Conservation (phyloP, 2,888 invertebrate species). For the Marronus borbonicus region DNA sequence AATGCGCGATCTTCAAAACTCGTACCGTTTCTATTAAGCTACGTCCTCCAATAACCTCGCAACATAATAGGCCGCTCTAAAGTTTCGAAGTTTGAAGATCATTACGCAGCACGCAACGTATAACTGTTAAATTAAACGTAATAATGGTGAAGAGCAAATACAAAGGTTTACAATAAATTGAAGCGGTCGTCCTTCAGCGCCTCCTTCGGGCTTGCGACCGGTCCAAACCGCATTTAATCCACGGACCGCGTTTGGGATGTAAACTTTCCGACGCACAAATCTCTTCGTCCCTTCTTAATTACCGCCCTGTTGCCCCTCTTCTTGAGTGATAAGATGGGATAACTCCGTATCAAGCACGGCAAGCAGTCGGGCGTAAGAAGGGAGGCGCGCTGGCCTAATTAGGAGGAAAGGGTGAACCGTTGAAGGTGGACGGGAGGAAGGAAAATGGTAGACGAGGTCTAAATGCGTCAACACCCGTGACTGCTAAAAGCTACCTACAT, state of each 20-base stretch:
- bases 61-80: background rate
- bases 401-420: background rate
- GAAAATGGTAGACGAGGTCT: background rate
- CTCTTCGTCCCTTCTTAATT: constrained; percentile 44
- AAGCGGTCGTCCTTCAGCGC: constrained; percentile 35
- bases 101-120: background rate
- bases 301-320: constrained; percentile 3
- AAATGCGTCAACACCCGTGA: constrained; percentile 5
- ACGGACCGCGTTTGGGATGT: constrained; percentile 26
- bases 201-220: constrained; percentile 10
- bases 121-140: constrained; percentile 43
- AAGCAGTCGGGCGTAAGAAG: background rate
- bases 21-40: background rate
- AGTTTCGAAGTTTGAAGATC: constrained; percentile 12
- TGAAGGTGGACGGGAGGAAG: background rate
- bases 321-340: constrained; percentile 39
- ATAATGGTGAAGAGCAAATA: constrained; percentile 20
- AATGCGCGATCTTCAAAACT: background rate
- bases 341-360: constrained; percentile 17
- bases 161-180: constrained; percentile 42
- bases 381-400: constrained; percentile 15
- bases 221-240: constrained; percentile 42
- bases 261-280: constrained; percentile 39
- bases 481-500: background rate
- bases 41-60: background rate